A percentile compares a stretch with the other conserved stretches of the same genome.
phyloP scores from a whole-genome alignment of 1,140 invertebrate genomes.

The Stenopsyche tienmushanensis region DNA sequence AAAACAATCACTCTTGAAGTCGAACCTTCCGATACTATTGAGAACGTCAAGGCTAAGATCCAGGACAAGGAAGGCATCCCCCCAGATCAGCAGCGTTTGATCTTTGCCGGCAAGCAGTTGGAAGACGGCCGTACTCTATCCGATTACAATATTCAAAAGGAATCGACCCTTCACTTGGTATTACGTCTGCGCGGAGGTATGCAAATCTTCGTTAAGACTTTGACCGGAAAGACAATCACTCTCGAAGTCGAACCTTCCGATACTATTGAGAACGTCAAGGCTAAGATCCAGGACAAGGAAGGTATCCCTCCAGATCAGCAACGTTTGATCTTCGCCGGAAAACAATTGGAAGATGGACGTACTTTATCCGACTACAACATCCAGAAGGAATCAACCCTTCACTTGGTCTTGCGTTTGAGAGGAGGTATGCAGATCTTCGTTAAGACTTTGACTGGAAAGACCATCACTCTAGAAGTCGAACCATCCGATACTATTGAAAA shows the following conservation, averaged over 20 bases:
- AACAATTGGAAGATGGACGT: slow-evolving; percentile 69
- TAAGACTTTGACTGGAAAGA: slow-evolving; percentile 74
- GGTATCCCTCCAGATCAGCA: slow-evolving; percentile 76
- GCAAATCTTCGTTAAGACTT: slow-evolving; percentile 83
- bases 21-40: slow-evolving; percentile 74
- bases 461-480: slow-evolving; percentile 69
- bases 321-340: slow-evolving; percentile 83
- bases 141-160: slow-evolving; percentile 69
- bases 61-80: slow-evolving; percentile 67
- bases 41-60: slow-evolving; percentile 80
- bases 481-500: slow-evolving; percentile 72
- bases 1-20: slow-evolving; percentile 83
- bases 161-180: slow-evolving; percentile 65
- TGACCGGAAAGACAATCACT: slow-evolving; percentile 86
- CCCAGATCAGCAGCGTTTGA: slow-evolving; percentile 64
- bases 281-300: slow-evolving; percentile 75
- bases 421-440: slow-evolving; percentile 65
- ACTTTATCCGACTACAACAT: slow-evolving; percentile 70
- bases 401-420: slow-evolving; percentile 63
- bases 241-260: slow-evolving; percentile 76
- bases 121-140: slow-evolving; percentile 75
- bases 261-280: slow-evolving; percentile 80
- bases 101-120: slow-evolving; percentile 74
- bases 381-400: slow-evolving; percentile 68
- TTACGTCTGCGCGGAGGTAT: slow-evolving; percentile 62